phyloP scores from a whole-genome alignment of 2,888 invertebrate genomes.

The Ochlodes sylvanus region DNA sequence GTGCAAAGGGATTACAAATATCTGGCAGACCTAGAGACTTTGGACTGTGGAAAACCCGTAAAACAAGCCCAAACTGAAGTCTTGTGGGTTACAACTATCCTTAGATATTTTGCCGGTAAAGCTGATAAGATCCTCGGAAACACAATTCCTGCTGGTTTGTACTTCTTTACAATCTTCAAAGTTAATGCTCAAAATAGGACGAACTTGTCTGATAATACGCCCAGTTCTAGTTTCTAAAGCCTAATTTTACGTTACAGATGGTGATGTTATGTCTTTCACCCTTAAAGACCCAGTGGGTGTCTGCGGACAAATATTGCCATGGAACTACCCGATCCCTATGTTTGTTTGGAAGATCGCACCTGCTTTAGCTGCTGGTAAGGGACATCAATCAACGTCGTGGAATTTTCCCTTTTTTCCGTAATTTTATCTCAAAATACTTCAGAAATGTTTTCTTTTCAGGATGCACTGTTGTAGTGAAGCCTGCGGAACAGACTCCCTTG shows the following conservation, averaged over 20 bases:
- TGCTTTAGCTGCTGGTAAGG: slow-evolving; percentile 86
- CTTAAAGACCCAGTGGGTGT: slow-evolving; percentile 94
- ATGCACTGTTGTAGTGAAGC: slow-evolving; percentile 94
- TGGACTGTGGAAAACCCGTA: slow-evolving; percentile 97
- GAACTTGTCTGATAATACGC: too few species aligned
- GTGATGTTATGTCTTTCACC: slow-evolving; percentile 91
- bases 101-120: slow-evolving; percentile 96
- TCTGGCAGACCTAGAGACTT: slow-evolving; percentile 93
- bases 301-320: slow-evolving; percentile 96
- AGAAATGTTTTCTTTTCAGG: slow-evolving; percentile 65
- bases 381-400: slow-evolving; percentile 82
- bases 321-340: slow-evolving; percentile 97
- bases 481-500: slow-evolving; percentile 97
- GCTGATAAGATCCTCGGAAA: slow-evolving; percentile 94
- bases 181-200: too few species aligned
- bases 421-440: too few species aligned
- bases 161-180: neutral
- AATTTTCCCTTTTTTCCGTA: too few species aligned
- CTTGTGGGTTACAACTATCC: slow-evolving; percentile 81
- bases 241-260: slow-evolving; percentile 80
- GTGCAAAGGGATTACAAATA: slow-evolving; percentile 89
- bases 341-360: slow-evolving; percentile 96
- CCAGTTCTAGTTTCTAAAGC: too few species aligned
- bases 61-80: slow-evolving; percentile 88
- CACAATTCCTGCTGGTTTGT: slow-evolving; percentile 87